Evolutionary conservation across 35 echinoderm and acorn worm genomes (phyloP).

Genomic region (Apostichopus japonicus): DNA sequence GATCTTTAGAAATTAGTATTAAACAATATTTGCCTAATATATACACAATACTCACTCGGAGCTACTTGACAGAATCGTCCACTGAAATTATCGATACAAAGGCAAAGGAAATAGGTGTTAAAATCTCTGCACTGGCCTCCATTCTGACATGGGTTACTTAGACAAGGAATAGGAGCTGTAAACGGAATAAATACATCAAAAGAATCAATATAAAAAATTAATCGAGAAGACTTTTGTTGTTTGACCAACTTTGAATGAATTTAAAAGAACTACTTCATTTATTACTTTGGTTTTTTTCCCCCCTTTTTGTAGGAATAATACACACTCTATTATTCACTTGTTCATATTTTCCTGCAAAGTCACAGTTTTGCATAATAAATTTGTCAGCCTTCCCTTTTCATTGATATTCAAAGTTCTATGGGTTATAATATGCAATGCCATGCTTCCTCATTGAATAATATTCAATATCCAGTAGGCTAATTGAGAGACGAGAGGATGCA

Average conservation of each 20-base stretch:
- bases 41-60: slow-evolving; percentile 30
- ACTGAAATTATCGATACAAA: slow-evolving; percentile 53
- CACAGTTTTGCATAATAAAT: no score
- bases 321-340: no score
- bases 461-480: not conserved
- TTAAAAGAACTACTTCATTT: no score
- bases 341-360: no score
- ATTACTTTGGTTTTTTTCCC: no score
- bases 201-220: not conserved
- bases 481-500: not conserved
- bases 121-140: slow-evolving; percentile 65
- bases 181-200: not conserved
- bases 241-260: no score
- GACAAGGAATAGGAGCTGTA: slow-evolving; percentile 64
- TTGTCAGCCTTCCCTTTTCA: no score
- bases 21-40: no score
- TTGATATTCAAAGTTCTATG: no score
- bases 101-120: slow-evolving; percentile 79
- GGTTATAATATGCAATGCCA: no score
- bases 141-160: slow-evolving; percentile 71
- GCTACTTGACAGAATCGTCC: slow-evolving; percentile 72
- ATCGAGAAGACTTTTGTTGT: not conserved
- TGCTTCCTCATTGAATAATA: not conserved
- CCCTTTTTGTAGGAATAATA: no score
- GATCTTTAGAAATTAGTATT: no score